These are phyloP conservation scores for Macropis europaea DNA, from an alignment of 2,888 invertebrate species.

Conservation along the genomic window DNA sequence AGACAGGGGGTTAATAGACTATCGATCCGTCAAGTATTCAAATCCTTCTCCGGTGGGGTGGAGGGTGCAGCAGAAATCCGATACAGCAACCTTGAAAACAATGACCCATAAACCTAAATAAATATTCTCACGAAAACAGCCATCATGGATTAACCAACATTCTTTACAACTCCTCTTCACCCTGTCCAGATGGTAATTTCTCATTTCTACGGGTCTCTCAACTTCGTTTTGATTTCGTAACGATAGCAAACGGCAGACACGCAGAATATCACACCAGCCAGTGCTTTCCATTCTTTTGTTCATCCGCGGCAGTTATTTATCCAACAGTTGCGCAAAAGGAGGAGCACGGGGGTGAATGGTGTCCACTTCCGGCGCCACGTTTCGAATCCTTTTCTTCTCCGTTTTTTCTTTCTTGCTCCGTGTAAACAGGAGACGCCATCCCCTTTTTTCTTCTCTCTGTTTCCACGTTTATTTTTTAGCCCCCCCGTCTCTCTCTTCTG, in stretches of 20 bases:
- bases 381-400: constrained; percentile 29
- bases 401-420: constrained; percentile 15
- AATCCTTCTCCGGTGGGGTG: too few relatives aligned
- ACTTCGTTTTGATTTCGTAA: too few relatives aligned
- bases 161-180: too few relatives aligned
- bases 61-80: too few relatives aligned
- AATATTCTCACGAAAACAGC: too few relatives aligned
- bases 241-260: constrained; percentile 24
- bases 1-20: too few relatives aligned
- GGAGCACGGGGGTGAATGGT: constrained; percentile 3
- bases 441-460: constrained; percentile 17
- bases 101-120: too few relatives aligned
- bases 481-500: constrained; percentile 7
- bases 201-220: too few relatives aligned
- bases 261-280: constrained; percentile 11
- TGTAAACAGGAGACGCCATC: constrained; percentile 37
- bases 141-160: too few relatives aligned
- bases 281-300: constrained; percentile 35
- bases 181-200: too few relatives aligned
- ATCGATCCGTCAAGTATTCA: too few relatives aligned
- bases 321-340: constrained; percentile 37
- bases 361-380: constrained; percentile 46
- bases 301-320: constrained; percentile 47
- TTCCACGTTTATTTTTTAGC: neutral
- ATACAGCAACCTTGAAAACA: too few relatives aligned